phyloP scores from a whole-genome alignment of 2,888 invertebrate species.

The Hydropsyche betteni region DNA sequence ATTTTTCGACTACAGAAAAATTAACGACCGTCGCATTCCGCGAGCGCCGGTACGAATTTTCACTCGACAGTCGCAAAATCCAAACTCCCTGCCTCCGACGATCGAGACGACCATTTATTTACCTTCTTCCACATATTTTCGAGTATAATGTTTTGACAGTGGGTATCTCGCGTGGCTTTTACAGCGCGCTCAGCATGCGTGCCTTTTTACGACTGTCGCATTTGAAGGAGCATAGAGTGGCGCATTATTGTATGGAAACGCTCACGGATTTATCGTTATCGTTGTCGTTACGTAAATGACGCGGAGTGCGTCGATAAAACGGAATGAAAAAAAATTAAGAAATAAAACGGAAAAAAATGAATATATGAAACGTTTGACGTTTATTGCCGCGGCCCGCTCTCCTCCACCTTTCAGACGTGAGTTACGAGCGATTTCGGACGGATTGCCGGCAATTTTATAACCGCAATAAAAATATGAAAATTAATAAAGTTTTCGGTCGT shows the following conservation, averaged over 20 bases:
- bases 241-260: background rate
- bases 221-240: slow-evolving; percentile 5
- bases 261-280: slow-evolving; percentile 14
- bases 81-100: too few species aligned
- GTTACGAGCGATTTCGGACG: slow-evolving; percentile 28
- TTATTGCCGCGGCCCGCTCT: background rate
- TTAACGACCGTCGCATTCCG: too few species aligned
- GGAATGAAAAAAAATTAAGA: slow-evolving; percentile 22
- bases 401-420: background rate
- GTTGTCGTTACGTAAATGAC: slow-evolving; percentile 12
- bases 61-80: too few species aligned
- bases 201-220: slow-evolving; percentile 19
- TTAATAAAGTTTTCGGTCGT: background rate
- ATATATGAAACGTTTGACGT: slow-evolving; percentile 20
- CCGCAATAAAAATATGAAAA: slow-evolving; percentile 22
- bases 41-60: too few species aligned
- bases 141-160: too few species aligned
- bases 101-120: too few species aligned
- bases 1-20: too few species aligned
- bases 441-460: slow-evolving; percentile 16
- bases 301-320: slow-evolving; percentile 2
- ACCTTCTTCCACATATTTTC: too few species aligned
- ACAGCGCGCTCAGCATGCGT: too few species aligned
- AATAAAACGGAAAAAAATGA: background rate
- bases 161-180: too few species aligned